Base-by-base conservation (phyloP, 30 jellyfish, hydroid and myxozoan genomes). In the Sanderia malayensis region DNA sequence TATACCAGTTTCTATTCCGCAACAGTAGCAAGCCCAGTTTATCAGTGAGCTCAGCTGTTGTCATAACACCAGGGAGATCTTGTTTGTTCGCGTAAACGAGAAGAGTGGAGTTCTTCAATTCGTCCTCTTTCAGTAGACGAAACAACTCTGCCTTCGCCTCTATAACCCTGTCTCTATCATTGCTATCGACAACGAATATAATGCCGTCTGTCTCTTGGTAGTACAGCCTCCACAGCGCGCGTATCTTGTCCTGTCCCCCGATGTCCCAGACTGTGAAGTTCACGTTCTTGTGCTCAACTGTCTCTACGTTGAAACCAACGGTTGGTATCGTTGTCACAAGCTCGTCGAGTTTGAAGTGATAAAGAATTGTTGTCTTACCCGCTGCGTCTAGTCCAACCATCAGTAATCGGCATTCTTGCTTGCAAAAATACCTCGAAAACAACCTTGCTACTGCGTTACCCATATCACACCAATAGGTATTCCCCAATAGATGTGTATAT, bases 321-420 rank as follows among this genome's bases (percentile, higher is more conserved):
- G 98, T 90, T 17, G 98, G 98, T 0, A 90, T 74, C 25, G 98
- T 90, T 15, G 89, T 93, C 9, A 90, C 98, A 44, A 78, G 84
- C 69, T 90, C 96, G 53, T 79, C 86, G 11, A 90, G 77, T 69
- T 90, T 90, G 65, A 84, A 83, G 34, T 90, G 88, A 75, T 90
- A 90, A 53, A 90, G 63, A 21, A 90, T 90, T 32, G 98, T 90
- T 0, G 97, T 81, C 60, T 89, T 89, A 4, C 97, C 97, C 1
- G 95, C 97, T 2, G 91, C 87, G 67, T 90, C 98, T 1, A 90
- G 88, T 45, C 98, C 98, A 1, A 90, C 95, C 98, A 90, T 90
- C 32, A 90, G 83, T 10, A 84, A 64, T 17, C 98, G 91, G 71
- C 94, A 84, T 24, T 90, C 98, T 66, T 65, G 78, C 66, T 84